Base-by-base conservation (phyloP, 2,113 vertebrate genomes). In the Pantherophis guttatus region DNA sequence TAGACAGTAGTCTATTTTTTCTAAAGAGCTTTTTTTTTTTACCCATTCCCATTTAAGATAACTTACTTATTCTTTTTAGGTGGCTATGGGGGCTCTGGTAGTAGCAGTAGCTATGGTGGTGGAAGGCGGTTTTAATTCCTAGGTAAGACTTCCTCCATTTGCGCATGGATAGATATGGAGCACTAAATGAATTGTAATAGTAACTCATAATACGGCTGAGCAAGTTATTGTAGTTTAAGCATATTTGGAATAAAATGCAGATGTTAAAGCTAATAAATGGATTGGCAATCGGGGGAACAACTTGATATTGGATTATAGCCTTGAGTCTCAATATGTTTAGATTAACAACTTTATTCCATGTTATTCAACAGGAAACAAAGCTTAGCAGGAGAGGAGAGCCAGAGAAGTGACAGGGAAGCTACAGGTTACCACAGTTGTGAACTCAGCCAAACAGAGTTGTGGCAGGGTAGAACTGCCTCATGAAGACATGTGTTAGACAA, bases 331-430 rank as follows among this genome's bases (percentile, higher is more conserved):
- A 95, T 96, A 90, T 96, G 95, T 96, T 98, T 98, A 98, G 98
- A 98, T 98, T 99, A 99, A 99, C 98, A 97, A 98, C 98, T 98
- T 98, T 99, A 98, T 99, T 98, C 98, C 99, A 93, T 99, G 98
- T 99, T 98, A 98, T 99, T 98, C 99, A 99, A 99, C 98, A 99
- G 99, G 99, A 98, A 98, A 98, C 98, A 98, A 98, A 98, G 98
- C 98, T 99, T 99, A 99, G 97, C 97, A 97, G 98, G 98, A 98
- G 98, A 99, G 98, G 98, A 98, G 98, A 98, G 98, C 98, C 98
- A 98, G 98, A 98, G 98, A 98, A 98, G 96, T 98, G 98, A 98
- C 98, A 98, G 98, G 98, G 98, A 98, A 99, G 98, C 98, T 98
- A 98, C 98, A 99, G 98, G 98, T 99, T 98, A 98, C 98, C 97